Percentiles rank a stretch among this genome's conserved stretches.
Conservation (phyloP, 2,113 vertebrate species). For the Hyperopisus bebe region DNA sequence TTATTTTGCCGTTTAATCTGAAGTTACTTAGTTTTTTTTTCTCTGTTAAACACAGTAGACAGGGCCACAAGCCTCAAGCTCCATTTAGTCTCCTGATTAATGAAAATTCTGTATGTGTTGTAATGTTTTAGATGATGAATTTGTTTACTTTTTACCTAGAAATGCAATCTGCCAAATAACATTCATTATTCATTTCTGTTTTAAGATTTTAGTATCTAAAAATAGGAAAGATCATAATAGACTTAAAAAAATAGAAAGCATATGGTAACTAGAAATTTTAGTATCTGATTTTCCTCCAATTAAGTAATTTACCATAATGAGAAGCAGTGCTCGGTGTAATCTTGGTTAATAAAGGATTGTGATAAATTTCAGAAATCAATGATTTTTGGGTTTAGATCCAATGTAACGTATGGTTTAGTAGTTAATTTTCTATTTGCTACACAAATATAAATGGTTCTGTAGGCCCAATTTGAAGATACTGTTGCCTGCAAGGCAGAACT, state of each 20-base stretch:
- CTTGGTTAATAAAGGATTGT: conserved; percentile 57
- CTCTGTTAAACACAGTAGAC: not conserved
- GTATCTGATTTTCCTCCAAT: conserved; percentile 47
- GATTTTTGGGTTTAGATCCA: conserved; percentile 37
- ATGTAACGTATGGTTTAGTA: not conserved
- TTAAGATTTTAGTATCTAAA: not conserved
- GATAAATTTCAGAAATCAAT: conserved; percentile 61
- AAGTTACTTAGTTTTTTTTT: not conserved
- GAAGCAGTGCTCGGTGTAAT: conserved; percentile 42
- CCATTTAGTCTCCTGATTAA: not conserved
- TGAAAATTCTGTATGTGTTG: not conserved
- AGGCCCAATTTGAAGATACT: not conserved
- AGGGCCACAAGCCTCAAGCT: not conserved
- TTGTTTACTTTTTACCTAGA: not conserved
- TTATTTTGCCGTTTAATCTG: not conserved
- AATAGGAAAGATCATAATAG: not conserved
- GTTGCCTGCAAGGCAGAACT: not conserved
- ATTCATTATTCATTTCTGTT: not conserved
- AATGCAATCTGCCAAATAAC: not conserved
- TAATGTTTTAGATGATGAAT: not conserved
- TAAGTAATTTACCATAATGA: conserved; percentile 49
- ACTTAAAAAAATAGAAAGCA: conserved; percentile 63
- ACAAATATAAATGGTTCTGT: not conserved
- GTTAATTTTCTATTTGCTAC: not conserved
- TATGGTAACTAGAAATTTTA: conserved; percentile 47